These are phyloP conservation scores for Brachypodius melanocephalos DNA, from an alignment of 2,113 vertebrate genomes.

Conservation along the genomic window DNA sequence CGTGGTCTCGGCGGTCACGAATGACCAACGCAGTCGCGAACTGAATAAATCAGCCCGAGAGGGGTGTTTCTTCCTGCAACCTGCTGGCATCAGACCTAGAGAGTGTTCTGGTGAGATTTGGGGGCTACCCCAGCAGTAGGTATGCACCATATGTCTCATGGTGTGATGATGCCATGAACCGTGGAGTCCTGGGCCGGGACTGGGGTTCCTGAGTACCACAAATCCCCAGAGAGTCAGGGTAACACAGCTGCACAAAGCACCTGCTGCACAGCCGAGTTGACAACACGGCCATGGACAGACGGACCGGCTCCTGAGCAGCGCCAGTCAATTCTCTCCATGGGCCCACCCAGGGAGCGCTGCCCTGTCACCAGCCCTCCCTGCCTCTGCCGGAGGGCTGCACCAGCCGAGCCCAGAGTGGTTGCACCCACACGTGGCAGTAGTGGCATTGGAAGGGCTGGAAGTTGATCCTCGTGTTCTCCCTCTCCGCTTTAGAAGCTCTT, in stretches of 20 bases:
- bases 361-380: too few species aligned
- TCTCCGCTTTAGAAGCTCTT: not conserved
- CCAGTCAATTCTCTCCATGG: accelerated
- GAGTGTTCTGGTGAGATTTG: not conserved
- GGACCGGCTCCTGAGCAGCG: not conserved
- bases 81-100: not conserved
- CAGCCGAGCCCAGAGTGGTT: accelerated
- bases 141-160: accelerated
- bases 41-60: not conserved
- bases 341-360: not conserved
- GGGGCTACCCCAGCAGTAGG: not conserved
- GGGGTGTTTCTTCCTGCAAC: not conserved
- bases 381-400: not conserved
- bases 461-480: not conserved
- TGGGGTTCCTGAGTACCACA: not conserved
- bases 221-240: not conserved
- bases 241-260: not conserved
- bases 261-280: not conserved
- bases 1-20: not conserved
- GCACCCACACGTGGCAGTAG: accelerated
- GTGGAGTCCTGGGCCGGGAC: not conserved
- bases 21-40: not conserved
- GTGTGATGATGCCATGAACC: accelerated
- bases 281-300: not conserved
- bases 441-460: not conserved